These are phyloP conservation scores for Cossypha dichroa DNA, from an alignment of 2,797 vertebrate species.

Conservation along the genomic window DNA sequence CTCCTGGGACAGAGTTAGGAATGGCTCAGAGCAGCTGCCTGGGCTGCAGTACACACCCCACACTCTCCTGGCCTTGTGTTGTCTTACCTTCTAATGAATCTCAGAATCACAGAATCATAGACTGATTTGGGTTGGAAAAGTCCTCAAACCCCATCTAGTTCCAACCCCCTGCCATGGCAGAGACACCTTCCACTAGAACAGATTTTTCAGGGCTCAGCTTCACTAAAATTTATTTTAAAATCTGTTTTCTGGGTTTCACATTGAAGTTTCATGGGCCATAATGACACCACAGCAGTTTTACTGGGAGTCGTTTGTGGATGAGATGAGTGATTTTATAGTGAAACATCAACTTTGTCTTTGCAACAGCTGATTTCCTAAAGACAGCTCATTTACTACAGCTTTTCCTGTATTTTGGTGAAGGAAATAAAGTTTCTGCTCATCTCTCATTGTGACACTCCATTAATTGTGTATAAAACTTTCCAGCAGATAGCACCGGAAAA, in stretches of 20 bases:
- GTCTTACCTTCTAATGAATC: background rate
- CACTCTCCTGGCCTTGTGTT: background rate
- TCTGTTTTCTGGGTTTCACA: background rate
- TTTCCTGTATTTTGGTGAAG: background rate
- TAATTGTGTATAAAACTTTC: background rate
- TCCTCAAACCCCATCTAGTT: background rate
- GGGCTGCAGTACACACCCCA: background rate
- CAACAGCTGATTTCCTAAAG: background rate
- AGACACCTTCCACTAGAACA: background rate
- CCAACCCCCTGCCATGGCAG: background rate
- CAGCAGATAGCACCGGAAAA: background rate
- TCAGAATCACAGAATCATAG: background rate
- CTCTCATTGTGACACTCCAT: background rate
- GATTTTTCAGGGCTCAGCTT: background rate
- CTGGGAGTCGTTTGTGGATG: rapidly evolving
- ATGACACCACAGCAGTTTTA: rapidly evolving
- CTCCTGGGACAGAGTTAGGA: background rate
- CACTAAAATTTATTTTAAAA: background rate
- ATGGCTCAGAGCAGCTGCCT: background rate
- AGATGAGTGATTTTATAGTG: background rate
- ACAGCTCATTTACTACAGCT: background rate
- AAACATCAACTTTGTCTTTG: background rate
- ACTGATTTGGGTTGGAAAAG: background rate
- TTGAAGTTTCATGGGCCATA: background rate
- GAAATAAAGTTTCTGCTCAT: background rate